Conservation (phyloP, 2,888 invertebrate species). For the Cephus sareptanus region DNA sequence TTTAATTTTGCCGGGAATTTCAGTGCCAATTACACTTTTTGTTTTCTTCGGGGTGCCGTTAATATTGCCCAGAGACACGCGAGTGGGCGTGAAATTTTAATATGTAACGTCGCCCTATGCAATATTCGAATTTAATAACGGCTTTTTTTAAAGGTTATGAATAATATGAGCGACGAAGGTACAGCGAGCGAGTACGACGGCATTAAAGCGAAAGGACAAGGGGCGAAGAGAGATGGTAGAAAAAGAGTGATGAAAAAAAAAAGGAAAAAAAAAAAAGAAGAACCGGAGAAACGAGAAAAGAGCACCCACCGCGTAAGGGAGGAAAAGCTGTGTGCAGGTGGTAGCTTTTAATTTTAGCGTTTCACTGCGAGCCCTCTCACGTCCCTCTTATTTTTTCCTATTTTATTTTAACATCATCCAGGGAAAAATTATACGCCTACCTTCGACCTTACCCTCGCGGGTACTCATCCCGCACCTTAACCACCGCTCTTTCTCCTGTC, state of each 20-base stretch:
- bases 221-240: constrained; percentile 14
- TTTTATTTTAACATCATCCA: constrained; percentile 32
- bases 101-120: constrained; percentile 32
- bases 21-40: neutral
- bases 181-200: constrained; percentile 12
- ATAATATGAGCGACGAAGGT: constrained; percentile 31
- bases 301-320: neutral
- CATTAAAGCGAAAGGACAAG: constrained; percentile 6
- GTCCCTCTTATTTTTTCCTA: constrained; percentile 13
- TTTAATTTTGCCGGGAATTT: neutral
- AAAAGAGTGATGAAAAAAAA: neutral
- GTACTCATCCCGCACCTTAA: constrained; percentile 11
- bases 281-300: neutral
- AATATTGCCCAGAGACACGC: neutral
- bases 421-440: constrained; percentile 35
- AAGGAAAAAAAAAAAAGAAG: neutral
- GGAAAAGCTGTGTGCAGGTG: constrained; percentile 28
- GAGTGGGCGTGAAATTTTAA: constrained; percentile 33
- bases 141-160: constrained; percentile 39
- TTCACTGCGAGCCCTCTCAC: constrained; percentile 7
- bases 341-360: constrained; percentile 43
- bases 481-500: neutral
- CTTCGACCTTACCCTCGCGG: constrained; percentile 13
- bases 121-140: constrained; percentile 47
- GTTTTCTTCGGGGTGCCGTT: neutral